Conservation (phyloP, 2,113 vertebrate species). For the Carollia perspicillata region DNA sequence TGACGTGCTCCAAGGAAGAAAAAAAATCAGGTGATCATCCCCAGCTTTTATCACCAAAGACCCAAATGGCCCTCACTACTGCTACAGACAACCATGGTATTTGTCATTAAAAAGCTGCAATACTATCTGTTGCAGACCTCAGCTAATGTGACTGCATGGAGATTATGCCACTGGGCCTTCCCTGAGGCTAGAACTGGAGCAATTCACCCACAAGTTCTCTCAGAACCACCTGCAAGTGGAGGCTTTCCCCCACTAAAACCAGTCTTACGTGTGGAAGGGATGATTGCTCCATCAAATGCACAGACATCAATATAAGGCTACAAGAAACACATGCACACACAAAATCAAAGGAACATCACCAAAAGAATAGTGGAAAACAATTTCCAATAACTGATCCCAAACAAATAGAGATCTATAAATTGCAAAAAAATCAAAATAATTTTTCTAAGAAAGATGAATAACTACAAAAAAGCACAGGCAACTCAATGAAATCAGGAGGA, state of each 20-base stretch:
- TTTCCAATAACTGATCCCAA: background rate
- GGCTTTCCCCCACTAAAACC: background rate
- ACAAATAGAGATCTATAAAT: background rate
- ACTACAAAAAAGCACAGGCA: background rate
- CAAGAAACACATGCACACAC: background rate
- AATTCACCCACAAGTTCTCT: background rate
- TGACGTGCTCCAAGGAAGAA: background rate
- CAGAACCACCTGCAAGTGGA: background rate
- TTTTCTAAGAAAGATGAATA: background rate
- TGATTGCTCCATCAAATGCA: too few relatives aligned
- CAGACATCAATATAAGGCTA: background rate
- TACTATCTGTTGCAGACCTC: background rate
- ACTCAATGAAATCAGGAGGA: background rate
- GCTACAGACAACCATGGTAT: background rate
- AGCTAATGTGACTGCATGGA: background rate
- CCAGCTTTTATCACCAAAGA: too few relatives aligned
- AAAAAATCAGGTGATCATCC: too few relatives aligned
- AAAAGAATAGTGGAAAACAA: background rate
- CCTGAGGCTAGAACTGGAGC: background rate
- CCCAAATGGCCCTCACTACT: background rate
- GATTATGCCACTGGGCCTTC: background rate
- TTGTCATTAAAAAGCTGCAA: background rate
- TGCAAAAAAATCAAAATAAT: background rate
- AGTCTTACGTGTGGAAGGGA: background rate
- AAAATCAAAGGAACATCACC: background rate